Evolutionary conservation across 2,888 invertebrate genomes (phyloP), one percentile per base, ranked within the genome.

Genomic region (Trissoscelio sp.): DNA sequence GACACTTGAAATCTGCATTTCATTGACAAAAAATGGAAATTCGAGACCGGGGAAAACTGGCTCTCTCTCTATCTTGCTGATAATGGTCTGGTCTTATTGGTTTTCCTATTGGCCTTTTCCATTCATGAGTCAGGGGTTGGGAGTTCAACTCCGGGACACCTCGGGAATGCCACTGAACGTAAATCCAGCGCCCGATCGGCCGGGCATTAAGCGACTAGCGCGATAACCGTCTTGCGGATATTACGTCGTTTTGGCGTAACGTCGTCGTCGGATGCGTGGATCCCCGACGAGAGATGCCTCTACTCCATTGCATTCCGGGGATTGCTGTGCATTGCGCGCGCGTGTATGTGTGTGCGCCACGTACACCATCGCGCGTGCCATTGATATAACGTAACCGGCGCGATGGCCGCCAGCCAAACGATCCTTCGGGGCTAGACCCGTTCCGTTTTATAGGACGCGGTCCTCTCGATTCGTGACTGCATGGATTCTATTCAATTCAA

Each of bases 381-480:
- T 78, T 78, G 62, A 78, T 78, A 39, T 64, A 77, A 77, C 72
- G 77, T 64, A 79, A 74, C 70, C 62, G 75, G 42, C 72, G 75
- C n/a, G n/a, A 82, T 87, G 86, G 87, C 86, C 80, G 64, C 20
- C 75, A 77, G 88, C 87, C 87, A 87, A 86, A 83, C 75, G 83
- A 83, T 83, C 83, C 83, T 83, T 82, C 80, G 81, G 86, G 84
- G n/a, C 85, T 87, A 86, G 85, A 86, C 86, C 84, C n/a, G 83
- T 87, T 87, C 81, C 83, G 79, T 84, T 86, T 84, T 66, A 55
- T 73, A 48, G 58, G 37, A 73, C 53, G n/a, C 42, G 72, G 48
- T 20, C 57, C 28, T 42, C 57, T 51, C 34, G 34, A 34, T 34
- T 34, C 34, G 34, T 34, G 7, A 11, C 34, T 7, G 37, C 20